phyloP scores from a whole-genome alignment of 2,797 vertebrate genomes.

The Echiichthys vipera region DNA sequence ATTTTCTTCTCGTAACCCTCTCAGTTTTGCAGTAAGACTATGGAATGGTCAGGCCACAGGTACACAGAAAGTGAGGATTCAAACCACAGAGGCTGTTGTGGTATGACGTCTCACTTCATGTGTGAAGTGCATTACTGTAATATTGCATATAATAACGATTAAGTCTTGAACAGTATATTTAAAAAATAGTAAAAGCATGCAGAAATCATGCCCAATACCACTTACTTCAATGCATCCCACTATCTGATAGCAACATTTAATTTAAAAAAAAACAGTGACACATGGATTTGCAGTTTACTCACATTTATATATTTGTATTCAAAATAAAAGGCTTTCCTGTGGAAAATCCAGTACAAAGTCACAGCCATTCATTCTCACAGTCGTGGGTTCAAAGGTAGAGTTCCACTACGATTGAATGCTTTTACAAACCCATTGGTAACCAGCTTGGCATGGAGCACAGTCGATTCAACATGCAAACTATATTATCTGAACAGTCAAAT shows the following conservation, averaged over 20 bases:
- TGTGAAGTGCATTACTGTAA: not conserved
- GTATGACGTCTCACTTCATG: too few species aligned
- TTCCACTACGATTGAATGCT: not conserved
- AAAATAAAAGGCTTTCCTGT: conserved; percentile 40
- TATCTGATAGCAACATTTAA: not conserved
- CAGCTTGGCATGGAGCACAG: not conserved
- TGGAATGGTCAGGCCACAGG: not conserved
- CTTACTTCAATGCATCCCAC: not conserved
- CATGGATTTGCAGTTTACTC: not conserved
- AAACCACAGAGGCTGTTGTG: not conserved
- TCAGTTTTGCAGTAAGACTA: not conserved
- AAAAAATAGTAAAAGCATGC: not conserved
- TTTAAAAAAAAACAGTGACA: conserved; percentile 6
- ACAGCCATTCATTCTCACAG: conserved; percentile 8
- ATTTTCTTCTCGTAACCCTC: too few species aligned
- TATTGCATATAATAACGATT: not conserved
- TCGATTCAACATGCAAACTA: conserved; percentile 21
- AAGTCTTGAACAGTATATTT: not conserved
- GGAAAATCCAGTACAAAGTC: conserved; percentile 35
- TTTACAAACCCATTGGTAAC: conserved; percentile 10
- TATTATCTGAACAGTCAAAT: conserved; percentile 1
- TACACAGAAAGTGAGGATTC: not conserved
- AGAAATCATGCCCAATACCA: not conserved
- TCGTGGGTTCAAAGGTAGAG: not conserved
- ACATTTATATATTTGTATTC: conserved; percentile 36